Evolutionary conservation across 2,113 vertebrate genomes (phyloP).

Genomic region (Orthonyx spaldingii): DNA sequence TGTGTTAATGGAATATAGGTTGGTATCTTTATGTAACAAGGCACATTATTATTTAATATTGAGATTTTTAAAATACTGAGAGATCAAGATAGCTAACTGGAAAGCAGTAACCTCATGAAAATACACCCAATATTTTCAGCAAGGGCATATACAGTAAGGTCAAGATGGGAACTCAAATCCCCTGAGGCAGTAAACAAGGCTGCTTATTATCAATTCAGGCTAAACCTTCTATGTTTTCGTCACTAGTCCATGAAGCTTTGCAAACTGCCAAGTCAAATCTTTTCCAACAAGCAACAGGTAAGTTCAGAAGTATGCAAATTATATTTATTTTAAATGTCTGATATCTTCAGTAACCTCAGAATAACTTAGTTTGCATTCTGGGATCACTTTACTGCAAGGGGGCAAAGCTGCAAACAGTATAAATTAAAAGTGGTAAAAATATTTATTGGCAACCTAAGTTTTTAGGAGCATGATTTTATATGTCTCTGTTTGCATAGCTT

Average conservation of each 20-base stretch:
- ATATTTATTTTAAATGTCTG: background rate
- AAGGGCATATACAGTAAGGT: background rate
- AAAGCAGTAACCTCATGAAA: background rate
- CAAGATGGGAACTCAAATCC: background rate
- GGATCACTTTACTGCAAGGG: background rate
- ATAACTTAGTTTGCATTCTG: background rate
- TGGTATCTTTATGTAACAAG: background rate
- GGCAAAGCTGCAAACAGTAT: background rate
- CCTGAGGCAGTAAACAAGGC: background rate
- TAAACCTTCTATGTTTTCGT: background rate
- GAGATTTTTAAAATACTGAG: background rate
- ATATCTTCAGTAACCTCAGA: background rate
- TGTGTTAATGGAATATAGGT: background rate
- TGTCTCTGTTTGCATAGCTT: constrained; percentile 61
- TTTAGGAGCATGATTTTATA: constrained; percentile 63
- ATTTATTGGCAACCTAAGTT: constrained; percentile 47
- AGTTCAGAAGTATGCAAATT: background rate
- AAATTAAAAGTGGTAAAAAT: constrained; percentile 29
- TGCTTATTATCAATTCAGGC: background rate
- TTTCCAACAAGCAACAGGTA: background rate
- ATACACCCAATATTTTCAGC: background rate
- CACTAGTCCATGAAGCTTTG: background rate
- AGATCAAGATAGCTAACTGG: background rate
- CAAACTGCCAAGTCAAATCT: background rate
- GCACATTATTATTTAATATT: background rate